A percentile compares a stretch with the other conserved stretches of the same genome.
Conservation (phyloP, 2,113 vertebrate genomes). For the Talpa occidentalis region DNA sequence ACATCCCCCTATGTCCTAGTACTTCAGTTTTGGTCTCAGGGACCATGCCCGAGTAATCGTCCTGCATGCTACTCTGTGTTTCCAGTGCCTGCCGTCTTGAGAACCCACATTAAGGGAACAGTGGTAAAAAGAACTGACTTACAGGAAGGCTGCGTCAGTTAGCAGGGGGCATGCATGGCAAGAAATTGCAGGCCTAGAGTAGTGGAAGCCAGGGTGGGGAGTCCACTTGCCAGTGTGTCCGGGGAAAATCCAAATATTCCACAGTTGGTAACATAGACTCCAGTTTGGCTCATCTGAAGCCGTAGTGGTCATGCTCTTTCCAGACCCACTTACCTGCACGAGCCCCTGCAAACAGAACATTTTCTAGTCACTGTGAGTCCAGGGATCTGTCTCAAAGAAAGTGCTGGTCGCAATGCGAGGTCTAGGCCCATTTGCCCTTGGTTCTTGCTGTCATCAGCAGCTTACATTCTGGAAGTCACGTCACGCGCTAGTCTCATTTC, state of each 20-base stretch:
- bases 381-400: neutral
- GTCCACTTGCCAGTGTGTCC: neutral
- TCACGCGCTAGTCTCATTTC: neutral
- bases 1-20: neutral
- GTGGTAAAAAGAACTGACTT: neutral
- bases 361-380: neutral
- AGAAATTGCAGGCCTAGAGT: neutral
- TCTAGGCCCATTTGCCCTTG: neutral
- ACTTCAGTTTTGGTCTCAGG: neutral
- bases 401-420: rapidly evolving
- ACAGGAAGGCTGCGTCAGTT: neutral
- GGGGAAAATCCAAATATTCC: neutral
- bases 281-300: neutral
- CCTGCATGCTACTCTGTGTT: neutral
- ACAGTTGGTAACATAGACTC: neutral
- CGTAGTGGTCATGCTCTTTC: rapidly evolving
- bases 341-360: too few species aligned
- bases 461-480: neutral
- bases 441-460: neutral
- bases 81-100: neutral
- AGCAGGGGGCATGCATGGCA: neutral
- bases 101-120: neutral
- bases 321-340: neutral
- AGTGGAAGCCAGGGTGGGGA: neutral
- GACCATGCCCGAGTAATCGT: too few species aligned